Conservation (phyloP, 2,113 vertebrate genomes). For the Rhagologus leucostigma region DNA sequence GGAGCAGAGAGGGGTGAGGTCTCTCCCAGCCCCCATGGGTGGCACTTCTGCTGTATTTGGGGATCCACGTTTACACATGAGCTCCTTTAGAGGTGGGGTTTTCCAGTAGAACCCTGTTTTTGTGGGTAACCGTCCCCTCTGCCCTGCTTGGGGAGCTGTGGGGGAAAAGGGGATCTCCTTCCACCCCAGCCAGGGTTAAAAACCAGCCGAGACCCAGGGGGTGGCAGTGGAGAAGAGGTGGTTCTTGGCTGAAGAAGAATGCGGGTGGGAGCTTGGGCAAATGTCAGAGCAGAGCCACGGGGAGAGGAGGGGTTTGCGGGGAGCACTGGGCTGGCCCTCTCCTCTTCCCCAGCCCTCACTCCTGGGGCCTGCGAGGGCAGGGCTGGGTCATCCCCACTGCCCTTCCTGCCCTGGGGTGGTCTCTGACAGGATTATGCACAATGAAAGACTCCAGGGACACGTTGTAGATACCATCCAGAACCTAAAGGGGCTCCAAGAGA, state of each 20-base stretch:
- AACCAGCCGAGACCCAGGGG: fast-evolving
- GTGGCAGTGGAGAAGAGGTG: neutral
- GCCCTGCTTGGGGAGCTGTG: neutral
- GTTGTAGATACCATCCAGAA: neutral
- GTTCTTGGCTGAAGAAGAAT: neutral
- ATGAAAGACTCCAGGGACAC: too few relatives aligned
- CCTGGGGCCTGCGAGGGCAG: neutral
- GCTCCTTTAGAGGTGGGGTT: neutral
- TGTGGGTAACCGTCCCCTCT: neutral
- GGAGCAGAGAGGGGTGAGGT: neutral
- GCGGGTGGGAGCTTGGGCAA: neutral
- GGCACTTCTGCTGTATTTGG: neutral
- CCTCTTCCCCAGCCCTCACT: neutral
- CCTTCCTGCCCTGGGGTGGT: neutral
- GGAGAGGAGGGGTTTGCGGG: neutral
- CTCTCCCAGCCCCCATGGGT: neutral
- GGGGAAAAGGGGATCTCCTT: neutral
- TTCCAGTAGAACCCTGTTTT: neutral
- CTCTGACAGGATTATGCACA: neutral
- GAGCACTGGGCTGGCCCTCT: neutral
- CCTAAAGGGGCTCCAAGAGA: neutral
- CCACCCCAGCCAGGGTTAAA: neutral
- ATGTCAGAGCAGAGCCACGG: neutral
- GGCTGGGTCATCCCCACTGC: neutral
- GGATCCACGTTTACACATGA: neutral